Evolutionary conservation across 2,797 vertebrate genomes (phyloP), one percentile per base, ranked within the genome.

Genomic region (Carduelis carduelis): DNA sequence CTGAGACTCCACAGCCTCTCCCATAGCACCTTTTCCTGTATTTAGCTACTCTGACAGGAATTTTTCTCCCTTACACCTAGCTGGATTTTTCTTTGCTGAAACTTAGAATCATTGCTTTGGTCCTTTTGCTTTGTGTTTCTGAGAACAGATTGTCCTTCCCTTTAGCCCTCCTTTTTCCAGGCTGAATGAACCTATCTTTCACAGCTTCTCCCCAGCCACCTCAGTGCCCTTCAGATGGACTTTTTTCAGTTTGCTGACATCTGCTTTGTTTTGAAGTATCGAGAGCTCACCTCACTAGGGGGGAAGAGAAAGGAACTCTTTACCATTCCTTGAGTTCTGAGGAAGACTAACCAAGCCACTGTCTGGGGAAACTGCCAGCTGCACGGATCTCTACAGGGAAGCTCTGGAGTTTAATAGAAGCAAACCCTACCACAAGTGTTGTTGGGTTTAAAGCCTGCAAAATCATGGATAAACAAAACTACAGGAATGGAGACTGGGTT

Each of bases 331-430:
- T 63, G 46, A 74, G 19, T 12, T 74, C 27, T 27, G n/a, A 2
- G 7, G 21, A 83, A 83, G 14, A 59, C 15, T 20, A 55, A 2
- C 2, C 8, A 63, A 86, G 24, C 2, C 76, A 26, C 35, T 35
- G 2, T 12, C 15, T 37, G 17, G 9, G 10, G 22, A 64, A 68
- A 22, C 13, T 49, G 32, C 9, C 8, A 37, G 34, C 35, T 71
- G 30, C 46, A 49, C 12, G 7, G 22, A 56, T 18, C 28, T 19
- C 6, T 34, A 14, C 0, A 0, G 56, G 30, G 24, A 52, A 72
- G 7, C 7, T 32, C 12, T 79, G 17, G 11, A 72, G 27, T 65
- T 79, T 52, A 90, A 69, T 1, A 66, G 39, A 72, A 56, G 32
- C 9, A 80, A 87, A 50, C 11, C 8, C 9, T 34, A 1, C 19